Evolutionary conservation across 2,797 vertebrate genomes (phyloP), one percentile per base, ranked within the genome.

Genomic region (Distichodus sexfasciatus): DNA sequence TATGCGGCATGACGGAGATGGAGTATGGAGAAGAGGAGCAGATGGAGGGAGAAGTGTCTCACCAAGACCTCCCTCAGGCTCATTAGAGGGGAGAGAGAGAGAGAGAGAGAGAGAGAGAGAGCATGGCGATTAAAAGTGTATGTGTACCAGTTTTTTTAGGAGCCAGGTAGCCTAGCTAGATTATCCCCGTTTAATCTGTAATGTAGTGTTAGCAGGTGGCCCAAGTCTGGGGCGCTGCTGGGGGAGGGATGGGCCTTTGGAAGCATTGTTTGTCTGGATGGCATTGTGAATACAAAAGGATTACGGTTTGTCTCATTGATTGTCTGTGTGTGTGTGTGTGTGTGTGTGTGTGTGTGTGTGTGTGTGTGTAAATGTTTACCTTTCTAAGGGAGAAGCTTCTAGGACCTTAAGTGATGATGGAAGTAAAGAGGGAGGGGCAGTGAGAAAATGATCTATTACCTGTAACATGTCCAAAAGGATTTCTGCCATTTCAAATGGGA

Each of bases 281-380:
- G 77, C 79, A 80, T 83, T 82, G 79, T 85, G 90, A 91, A 90
- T 90, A 91, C 89, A 92, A 91, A 90, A 79, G 86, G 87, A 89
- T 91, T 91, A 89, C 78, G 82, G 81, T 80, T 61, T 88, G 83
- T 78, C 85, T 87, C 82, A 80, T 71, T 89, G 83, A 82, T 75
- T 85, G 69, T 74, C 79, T 51, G 76, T 82, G 46, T 83, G 72
- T 76, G 50, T 83, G 61, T 85, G 71, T 83, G 64, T 81, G 74
- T 65, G 67, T 71, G 70, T 63, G 60, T 75, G 71, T 75, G 69
- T 72, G 72, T 75, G 69, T 76, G 70, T 75, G 54, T 76, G 66
- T 55, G 65, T 72, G 33, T 74, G 59, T 51, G 57, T 75, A 53
- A 63, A 51, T 73, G 74, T 70, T 76, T 75, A 71, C 68, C 54